phyloP scores from a whole-genome alignment of 2,113 vertebrate genomes.

The Tonatia bakeri region DNA sequence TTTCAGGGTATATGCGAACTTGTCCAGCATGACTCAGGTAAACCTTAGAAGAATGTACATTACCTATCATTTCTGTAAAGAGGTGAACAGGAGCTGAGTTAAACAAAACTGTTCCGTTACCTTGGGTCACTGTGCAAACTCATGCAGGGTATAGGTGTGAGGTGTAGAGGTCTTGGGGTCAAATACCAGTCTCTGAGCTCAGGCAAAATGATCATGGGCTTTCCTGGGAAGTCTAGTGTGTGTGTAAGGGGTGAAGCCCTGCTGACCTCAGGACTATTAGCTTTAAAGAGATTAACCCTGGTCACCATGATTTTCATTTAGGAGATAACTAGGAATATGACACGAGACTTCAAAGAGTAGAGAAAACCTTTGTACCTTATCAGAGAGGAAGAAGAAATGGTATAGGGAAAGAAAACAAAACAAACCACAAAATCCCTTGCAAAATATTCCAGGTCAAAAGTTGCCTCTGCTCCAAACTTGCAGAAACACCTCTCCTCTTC shows the following conservation, averaged over 20 bases:
- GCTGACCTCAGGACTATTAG: neutral
- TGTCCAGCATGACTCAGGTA: slow-evolving; percentile 71
- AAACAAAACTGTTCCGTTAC: slow-evolving; percentile 61
- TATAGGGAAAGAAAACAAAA: neutral
- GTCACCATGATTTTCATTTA: slow-evolving; percentile 14
- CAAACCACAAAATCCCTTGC: neutral
- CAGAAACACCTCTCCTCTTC: slow-evolving; percentile 31
- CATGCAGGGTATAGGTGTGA: slow-evolving; percentile 41
- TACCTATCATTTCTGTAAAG: slow-evolving; percentile 75
- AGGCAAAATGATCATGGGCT: neutral
- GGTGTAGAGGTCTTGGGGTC: neutral
- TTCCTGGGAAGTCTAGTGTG: neutral
- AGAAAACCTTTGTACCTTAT: neutral
- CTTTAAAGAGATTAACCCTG: slow-evolving; percentile 25
- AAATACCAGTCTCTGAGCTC: neutral
- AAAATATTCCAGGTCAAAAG: neutral
- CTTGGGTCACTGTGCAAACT: slow-evolving; percentile 59
- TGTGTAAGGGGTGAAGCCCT: neutral
- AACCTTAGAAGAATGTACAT: slow-evolving; percentile 70
- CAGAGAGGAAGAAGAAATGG: slow-evolving; percentile 24
- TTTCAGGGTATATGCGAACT: slow-evolving; percentile 69
- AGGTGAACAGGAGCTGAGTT: slow-evolving; percentile 67
- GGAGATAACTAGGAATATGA: neutral
- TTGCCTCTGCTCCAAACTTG: slow-evolving; percentile 16
- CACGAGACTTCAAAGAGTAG: neutral